phyloP scores from a whole-genome alignment of 2,888 invertebrate species.

The Lasius fuliginosus region DNA sequence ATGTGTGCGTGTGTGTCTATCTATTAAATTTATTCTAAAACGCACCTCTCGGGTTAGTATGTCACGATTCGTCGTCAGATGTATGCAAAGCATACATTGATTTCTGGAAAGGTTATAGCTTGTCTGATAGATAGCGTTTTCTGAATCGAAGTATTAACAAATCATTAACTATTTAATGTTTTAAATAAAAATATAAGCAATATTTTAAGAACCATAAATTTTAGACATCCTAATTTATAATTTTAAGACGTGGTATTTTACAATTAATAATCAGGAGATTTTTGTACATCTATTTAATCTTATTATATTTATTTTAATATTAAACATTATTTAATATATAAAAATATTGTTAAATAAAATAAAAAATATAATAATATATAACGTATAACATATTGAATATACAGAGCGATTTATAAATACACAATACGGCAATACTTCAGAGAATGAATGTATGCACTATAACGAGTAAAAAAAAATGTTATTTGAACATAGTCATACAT shows the following conservation, averaged over 20 bases:
- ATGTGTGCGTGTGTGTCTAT: slow-evolving; percentile 51
- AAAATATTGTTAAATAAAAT: too few relatives aligned
- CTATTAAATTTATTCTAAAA: slow-evolving; percentile 83
- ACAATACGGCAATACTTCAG: too few relatives aligned
- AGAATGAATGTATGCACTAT: too few relatives aligned
- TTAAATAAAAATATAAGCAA: neutral
- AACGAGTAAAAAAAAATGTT: too few relatives aligned
- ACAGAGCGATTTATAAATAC: too few relatives aligned
- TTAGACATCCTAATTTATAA: neutral
- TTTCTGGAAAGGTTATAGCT: slow-evolving; percentile 47
- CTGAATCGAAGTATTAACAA: neutral
- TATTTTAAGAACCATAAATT: neutral
- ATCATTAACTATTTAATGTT: neutral
- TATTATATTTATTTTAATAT: neutral
- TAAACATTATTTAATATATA: neutral
- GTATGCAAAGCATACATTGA: slow-evolving; percentile 52
- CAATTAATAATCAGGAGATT: neutral
- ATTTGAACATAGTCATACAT: too few relatives aligned
- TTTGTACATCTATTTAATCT: neutral
- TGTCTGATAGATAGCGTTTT: neutral
- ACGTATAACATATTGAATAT: too few relatives aligned
- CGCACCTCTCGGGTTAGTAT: slow-evolving; percentile 81
- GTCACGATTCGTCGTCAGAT: slow-evolving; percentile 78
- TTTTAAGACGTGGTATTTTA: neutral
- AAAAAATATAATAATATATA: too few relatives aligned